Base-by-base conservation (phyloP, 2,888 invertebrate genomes). In the Cyrtodaria siliqua region DNA sequence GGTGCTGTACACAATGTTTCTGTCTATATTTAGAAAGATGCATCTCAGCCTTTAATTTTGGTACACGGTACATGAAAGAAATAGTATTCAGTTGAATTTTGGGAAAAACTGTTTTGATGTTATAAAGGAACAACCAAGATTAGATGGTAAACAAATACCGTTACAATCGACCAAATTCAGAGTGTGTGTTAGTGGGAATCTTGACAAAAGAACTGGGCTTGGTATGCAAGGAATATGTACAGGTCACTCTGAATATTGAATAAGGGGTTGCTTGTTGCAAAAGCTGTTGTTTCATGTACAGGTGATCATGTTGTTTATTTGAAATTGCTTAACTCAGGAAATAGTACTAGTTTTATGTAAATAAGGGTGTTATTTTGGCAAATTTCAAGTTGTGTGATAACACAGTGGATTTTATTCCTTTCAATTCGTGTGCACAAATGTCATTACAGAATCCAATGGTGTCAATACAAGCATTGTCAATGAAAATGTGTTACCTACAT, bases 181-280 rank as follows among this genome's bases (percentile, higher is more conserved):
- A 74, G 52, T 63, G 57, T 60, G 53, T 69, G 42, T 74, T 16
- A 18, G 14, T 23, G 63, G 68, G 16, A 63, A 60, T 14, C 27
- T 69, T 18, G 23, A 40, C 12, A 59, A 59, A 20, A 20, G 61
- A 6, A 8, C 62, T 8, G 18, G 6, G 9, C 20, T 64, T 16
- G 79, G 68, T 38, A 50, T 62, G 44, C 79, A 74, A 42, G 74
- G 71, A 55, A 27, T 79, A 23, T 69, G 62, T 52, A 26, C 55
- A 33, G 52, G 47, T 42, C 61, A 63, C 55, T 29, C 40, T 14
- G 55, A 68, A 24, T 62, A 8, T n/a, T 20, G 2, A 55, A 62
- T 33, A 68, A 64, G 47, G 70, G 74, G 20, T 29, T 79, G 4
- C 16, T 75, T 4, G 68, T 79, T 16, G 62, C 72, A 27, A 67